Percentiles rank a stretch among this genome's conserved stretches.
phyloP scores from a whole-genome alignment of 2,113 vertebrate species.

The Oenanthe melanoleuca region DNA sequence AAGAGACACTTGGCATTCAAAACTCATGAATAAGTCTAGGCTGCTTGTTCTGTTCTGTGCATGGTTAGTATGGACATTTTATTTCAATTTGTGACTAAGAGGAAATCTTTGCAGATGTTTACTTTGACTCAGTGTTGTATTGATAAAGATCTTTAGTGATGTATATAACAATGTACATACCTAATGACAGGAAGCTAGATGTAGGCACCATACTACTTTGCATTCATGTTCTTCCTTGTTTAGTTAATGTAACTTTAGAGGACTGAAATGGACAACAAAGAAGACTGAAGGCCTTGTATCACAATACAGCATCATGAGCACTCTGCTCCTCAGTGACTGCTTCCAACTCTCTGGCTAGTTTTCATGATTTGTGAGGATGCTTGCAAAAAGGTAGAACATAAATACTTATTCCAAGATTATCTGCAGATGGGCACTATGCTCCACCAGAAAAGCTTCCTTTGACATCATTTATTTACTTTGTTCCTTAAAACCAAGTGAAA shows the following conservation, averaged over 20 bases:
- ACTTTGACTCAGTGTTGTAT: neutral
- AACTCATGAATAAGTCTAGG: conserved; percentile 1
- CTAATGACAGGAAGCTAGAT: neutral
- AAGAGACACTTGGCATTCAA: conserved; percentile 16
- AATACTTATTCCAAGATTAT: neutral
- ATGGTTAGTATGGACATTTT: neutral
- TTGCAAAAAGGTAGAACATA: neutral
- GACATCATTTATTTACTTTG: neutral
- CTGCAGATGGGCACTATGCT: neutral
- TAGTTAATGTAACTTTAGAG: neutral
- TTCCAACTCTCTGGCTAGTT: neutral
- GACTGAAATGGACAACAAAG: neutral
- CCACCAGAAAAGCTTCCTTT: neutral
- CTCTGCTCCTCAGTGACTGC: neutral
- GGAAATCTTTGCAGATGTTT: neutral
- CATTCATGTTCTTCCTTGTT: neutral
- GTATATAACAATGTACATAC: neutral
- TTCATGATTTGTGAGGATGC: neutral
- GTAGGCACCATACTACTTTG: neutral
- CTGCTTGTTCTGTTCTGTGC: neutral
- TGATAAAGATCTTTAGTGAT: neutral
- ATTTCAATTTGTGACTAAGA: neutral
- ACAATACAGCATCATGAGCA: neutral
- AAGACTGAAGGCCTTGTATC: neutral
- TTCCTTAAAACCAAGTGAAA: neutral